These are phyloP conservation scores for Anthonomus grandis DNA, from an alignment of 1,140 invertebrate genomes.

Conservation along the genomic window DNA sequence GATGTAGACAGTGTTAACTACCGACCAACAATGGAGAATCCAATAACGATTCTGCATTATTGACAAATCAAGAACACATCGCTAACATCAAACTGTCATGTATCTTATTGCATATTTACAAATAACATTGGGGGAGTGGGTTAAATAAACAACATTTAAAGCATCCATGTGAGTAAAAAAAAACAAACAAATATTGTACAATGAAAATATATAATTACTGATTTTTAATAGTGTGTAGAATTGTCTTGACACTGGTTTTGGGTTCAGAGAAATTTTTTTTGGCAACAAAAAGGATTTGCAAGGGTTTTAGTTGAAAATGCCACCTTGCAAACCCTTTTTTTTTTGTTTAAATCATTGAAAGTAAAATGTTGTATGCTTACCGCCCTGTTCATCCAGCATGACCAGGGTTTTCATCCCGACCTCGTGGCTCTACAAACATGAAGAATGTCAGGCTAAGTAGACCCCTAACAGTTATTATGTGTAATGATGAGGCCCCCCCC, in stretches of 20 bases:
- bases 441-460: conserved; percentile 37
- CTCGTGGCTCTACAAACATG: conserved; percentile 85
- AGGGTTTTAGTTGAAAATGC: too few species aligned
- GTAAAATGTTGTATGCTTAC: conserved; percentile 65
- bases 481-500: conserved; percentile 2
- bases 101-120: conserved; percentile 40
- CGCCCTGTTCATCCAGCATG: conserved; percentile 93
- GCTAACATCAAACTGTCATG: conserved; percentile 29
- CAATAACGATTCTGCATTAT: conserved; percentile 23
- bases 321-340: conserved; percentile 24
- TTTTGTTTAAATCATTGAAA: background rate
- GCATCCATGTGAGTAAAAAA: too few species aligned
- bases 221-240: too few species aligned
- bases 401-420: conserved; percentile 91
- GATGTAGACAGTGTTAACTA: conserved; percentile 17
- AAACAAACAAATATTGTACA: too few species aligned
- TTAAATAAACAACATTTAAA: conserved; percentile 12
- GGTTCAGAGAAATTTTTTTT: too few species aligned
- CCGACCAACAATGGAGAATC: conserved; percentile 18
- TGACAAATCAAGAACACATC: conserved; percentile 27
- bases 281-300: too few species aligned
- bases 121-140: conserved; percentile 12
- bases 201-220: too few species aligned
- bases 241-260: too few species aligned
- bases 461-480: conserved; percentile 7